Evolutionary conservation across 1,140 invertebrate genomes (phyloP).

Genomic region (Hirudo medicinalis): DNA sequence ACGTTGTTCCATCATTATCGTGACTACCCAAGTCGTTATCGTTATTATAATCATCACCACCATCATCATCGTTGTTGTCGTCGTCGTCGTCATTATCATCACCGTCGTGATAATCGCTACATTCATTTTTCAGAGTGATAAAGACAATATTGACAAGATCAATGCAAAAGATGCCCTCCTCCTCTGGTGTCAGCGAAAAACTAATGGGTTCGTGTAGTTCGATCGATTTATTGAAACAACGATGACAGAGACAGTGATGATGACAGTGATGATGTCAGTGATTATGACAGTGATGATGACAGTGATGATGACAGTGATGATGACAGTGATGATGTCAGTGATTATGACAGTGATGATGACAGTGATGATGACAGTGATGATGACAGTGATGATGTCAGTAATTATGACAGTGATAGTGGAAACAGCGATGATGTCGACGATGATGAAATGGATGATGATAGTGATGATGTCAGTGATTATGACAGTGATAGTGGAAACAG

Average conservation of each 20-base stretch:
- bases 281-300: not conserved
- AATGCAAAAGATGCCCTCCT: constrained; percentile 87
- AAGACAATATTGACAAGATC: constrained; percentile 1
- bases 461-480: too few species aligned
- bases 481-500: too few species aligned
- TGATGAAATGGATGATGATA: too few species aligned
- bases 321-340: not conserved
- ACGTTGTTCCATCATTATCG: not conserved
- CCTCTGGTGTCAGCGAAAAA: constrained; percentile 96
- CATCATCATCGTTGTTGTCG: not conserved
- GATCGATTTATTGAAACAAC: too few species aligned
- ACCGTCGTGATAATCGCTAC: not conserved
- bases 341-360: not conserved
- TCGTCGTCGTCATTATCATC: not conserved
- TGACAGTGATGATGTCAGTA: not conserved
- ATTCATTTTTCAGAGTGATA: not conserved
- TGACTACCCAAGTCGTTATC: not conserved
- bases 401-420: not conserved
- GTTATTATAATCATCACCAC: not conserved
- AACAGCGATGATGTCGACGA: too few species aligned
- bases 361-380: not conserved
- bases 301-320: not conserved
- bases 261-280: too few species aligned
- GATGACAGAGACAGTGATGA: too few species aligned
- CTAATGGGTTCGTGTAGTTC: constrained; percentile 54